Evolutionary conservation across 2,113 vertebrate species (phyloP).

Genomic region (Oryzias melastigma): DNA sequence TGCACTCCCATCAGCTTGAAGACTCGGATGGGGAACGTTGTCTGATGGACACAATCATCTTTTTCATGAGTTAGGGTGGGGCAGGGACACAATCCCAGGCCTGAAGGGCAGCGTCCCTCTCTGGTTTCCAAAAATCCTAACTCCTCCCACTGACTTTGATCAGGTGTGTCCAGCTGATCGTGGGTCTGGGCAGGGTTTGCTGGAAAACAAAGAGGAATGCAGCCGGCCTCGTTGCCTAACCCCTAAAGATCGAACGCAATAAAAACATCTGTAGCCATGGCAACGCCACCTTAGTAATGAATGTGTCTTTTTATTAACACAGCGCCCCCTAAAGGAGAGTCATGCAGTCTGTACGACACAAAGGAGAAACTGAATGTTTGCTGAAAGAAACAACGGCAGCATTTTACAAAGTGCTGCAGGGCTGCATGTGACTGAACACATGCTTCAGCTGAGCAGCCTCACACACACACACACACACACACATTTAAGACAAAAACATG

Average conservation of each 20-base stretch:
- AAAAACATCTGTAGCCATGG: no score
- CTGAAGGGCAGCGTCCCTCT: no score
- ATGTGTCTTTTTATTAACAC: background rate
- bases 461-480: conserved; percentile 11
- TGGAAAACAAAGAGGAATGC: no score
- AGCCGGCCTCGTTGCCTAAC: no score
- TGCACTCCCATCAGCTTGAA: conserved; percentile 82
- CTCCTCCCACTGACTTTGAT: no score
- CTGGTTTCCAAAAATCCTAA: no score
- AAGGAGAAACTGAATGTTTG: conserved; percentile 2
- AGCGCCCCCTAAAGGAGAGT: conserved; percentile 5
- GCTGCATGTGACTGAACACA: conserved; percentile 50
- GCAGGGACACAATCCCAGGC: no score
- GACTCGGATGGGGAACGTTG: conserved; percentile 81
- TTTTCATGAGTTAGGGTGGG: background rate
- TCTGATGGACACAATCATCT: conserved; percentile 56
- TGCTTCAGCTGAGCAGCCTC: conserved; percentile 21
- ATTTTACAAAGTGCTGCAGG: conserved; percentile 42
- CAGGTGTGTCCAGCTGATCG: no score
- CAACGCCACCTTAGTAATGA: no score
- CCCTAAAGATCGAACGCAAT: no score
- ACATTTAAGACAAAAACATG: conserved; percentile 1
- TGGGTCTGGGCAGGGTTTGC: no score
- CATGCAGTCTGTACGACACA: background rate
- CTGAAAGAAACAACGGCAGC: conserved; percentile 36